phyloP scores from a whole-genome alignment of 2,113 vertebrate genomes.

The Ptychochromis oligacanthus region DNA sequence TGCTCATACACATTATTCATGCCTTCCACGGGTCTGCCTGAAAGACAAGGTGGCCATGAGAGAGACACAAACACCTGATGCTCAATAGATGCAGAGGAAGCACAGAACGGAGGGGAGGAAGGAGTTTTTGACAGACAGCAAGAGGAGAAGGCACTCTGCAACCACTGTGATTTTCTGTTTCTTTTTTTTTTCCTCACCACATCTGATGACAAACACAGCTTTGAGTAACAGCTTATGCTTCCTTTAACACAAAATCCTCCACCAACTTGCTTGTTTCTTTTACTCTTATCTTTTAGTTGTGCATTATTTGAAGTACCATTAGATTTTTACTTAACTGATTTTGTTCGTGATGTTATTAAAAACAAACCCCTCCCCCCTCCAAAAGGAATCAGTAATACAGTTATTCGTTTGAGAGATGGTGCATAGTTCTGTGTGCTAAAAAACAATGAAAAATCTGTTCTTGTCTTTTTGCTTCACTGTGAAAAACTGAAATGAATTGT shows the following conservation, averaged over 20 bases:
- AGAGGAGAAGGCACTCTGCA: not conserved
- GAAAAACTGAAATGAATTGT: not conserved
- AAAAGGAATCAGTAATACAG: not conserved
- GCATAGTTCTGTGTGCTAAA: not conserved
- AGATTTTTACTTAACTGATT: not conserved
- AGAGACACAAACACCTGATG: slow-evolving; percentile 45
- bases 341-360: not conserved
- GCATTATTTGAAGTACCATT: not conserved
- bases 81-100: slow-evolving; percentile 10
- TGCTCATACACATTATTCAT: slow-evolving; percentile 53
- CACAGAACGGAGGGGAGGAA: not conserved
- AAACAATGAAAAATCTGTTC: not conserved
- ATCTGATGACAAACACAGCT: not conserved
- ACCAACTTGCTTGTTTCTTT: not conserved
- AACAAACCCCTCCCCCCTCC: not conserved
- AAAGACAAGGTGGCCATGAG: slow-evolving; percentile 31
- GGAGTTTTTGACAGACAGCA: not conserved
- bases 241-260: not conserved
- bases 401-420: not conserved
- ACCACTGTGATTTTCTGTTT: not conserved
- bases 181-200: not conserved
- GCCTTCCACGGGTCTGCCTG: slow-evolving; percentile 26
- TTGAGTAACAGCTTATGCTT: not conserved
- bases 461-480: not conserved
- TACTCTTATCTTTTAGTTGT: not conserved